Percentiles rank a stretch among this genome's conserved stretches.
phyloP scores from a whole-genome alignment of 2,888 invertebrate species.

The Tachina grossa region DNA sequence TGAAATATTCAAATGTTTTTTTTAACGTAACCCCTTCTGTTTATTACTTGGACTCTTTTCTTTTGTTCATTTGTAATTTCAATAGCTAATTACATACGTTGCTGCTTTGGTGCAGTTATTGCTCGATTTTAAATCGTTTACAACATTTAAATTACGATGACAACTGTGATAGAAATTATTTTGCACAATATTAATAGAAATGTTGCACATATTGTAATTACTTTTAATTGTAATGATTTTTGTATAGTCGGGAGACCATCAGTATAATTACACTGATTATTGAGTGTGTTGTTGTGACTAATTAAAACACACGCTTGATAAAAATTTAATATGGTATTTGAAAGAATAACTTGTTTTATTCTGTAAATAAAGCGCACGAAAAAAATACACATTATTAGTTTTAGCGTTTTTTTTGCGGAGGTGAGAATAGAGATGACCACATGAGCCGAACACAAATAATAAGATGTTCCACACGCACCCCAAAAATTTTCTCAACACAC shows the following conservation, averaged over 20 bases:
- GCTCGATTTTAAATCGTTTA: neutral
- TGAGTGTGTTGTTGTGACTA: slow-evolving; percentile 1
- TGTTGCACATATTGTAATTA: slow-evolving; percentile 37
- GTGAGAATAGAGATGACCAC: too few species aligned
- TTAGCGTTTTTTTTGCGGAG: too few species aligned
- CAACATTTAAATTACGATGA: neutral
- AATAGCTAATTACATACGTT: slow-evolving; percentile 18
- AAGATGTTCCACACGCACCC: too few species aligned
- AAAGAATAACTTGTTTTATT: neutral
- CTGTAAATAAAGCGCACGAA: neutral
- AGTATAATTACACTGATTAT: slow-evolving; percentile 19
- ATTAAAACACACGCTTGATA: neutral
- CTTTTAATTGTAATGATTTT: slow-evolving; percentile 29
- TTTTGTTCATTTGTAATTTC: neutral
- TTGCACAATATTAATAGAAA: slow-evolving; percentile 54
- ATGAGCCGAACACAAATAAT: too few species aligned
- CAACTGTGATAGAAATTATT: slow-evolving; percentile 20
- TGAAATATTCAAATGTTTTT: slow-evolving; percentile 6
- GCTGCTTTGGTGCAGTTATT: slow-evolving; percentile 17
- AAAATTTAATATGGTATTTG: neutral
- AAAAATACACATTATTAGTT: too few species aligned
- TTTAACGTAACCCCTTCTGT: neutral
- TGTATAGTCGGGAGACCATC: slow-evolving; percentile 34
- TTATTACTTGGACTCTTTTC: neutral
- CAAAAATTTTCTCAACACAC: too few species aligned